Percentiles rank a stretch among this genome's conserved stretches.
These are phyloP conservation scores for Anastrepha obliqua DNA, from an alignment of 1,140 invertebrate species.

Conservation along the genomic window DNA sequence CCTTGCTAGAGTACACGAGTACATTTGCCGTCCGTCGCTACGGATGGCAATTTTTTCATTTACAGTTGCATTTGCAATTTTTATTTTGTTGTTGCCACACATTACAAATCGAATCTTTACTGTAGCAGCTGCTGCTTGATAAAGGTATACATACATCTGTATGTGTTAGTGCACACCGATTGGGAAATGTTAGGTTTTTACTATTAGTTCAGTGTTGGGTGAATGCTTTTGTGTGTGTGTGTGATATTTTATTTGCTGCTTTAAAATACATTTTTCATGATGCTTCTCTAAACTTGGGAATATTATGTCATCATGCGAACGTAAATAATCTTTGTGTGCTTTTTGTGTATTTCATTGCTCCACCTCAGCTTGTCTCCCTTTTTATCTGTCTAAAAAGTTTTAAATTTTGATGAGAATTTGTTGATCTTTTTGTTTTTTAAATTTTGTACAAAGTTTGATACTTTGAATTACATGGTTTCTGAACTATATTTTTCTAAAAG, in stretches of 20 bases:
- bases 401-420: too few relatives aligned
- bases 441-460: too few relatives aligned
- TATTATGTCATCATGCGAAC: too few relatives aligned
- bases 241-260: background rate
- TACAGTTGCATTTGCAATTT: background rate
- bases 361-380: too few relatives aligned
- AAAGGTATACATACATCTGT: background rate
- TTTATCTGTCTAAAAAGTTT: too few relatives aligned
- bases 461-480: too few relatives aligned
- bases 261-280: constrained; percentile 20
- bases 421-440: too few relatives aligned
- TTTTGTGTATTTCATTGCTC: too few relatives aligned
- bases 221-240: background rate
- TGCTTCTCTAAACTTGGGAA: too few relatives aligned
- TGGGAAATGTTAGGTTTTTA: constrained; percentile 25
- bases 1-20: background rate
- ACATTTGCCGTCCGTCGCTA: background rate
- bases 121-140: background rate
- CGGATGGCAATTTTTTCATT: background rate
- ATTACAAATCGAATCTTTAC: background rate
- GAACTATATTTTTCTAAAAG: too few relatives aligned
- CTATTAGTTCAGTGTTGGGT: background rate
- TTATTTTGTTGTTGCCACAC: constrained; percentile 15
- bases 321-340: too few relatives aligned
- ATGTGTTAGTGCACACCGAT: constrained; percentile 7